Base-by-base conservation (phyloP, 2,113 vertebrate species). In the Hippolais icterina region DNA sequence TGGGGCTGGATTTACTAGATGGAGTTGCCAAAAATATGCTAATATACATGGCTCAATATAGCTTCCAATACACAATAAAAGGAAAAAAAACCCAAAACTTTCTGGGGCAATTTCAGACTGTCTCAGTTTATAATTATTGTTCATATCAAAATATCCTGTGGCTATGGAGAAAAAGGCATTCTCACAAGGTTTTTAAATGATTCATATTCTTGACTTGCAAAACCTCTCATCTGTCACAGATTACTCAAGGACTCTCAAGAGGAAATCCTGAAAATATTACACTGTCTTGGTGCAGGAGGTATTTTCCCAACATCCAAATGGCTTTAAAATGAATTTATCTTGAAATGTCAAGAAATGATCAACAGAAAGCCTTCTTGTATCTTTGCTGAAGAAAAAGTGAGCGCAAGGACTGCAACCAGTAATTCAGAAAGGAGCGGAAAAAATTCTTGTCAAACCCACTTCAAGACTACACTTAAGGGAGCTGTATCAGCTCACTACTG, bases 161-260 rank as follows among this genome's bases (percentile, higher is more conserved):
- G 72, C 80, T 93, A 71, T 41, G 54, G 22, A 93, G 72, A 57
- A 93, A 83, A 83, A 94, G n/a, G 11, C 52, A 82, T 71, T 92
- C 56, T 86, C 57, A 65, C 0, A 5, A 49, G 44, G 25, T 54
- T 89, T 94, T 84, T 37, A 70, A 94, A 93, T 92, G 5, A 92
- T 71, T 94, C 57, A 87, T 71, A 68, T 64, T 88, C 65, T 75
- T 89, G 72, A 91, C 72, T 95, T 78, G 41, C 64, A 89, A 96
- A 94, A 92, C 56, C 19, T 77, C 64, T 94, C 83, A 85, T 89
- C 74, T 85, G 69, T 87, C 80, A 91, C 35, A 87, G 72, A 92
- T 79, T 85, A 74, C 53, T 91, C 78, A 90, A 49, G 46, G 70
- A 87, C 75, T 93, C 17, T 2, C 56, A 76, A 70, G 74, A 89